These are phyloP conservation scores for Perdita meconis DNA, from an alignment of 2,888 invertebrate genomes.

Conservation along the genomic window DNA sequence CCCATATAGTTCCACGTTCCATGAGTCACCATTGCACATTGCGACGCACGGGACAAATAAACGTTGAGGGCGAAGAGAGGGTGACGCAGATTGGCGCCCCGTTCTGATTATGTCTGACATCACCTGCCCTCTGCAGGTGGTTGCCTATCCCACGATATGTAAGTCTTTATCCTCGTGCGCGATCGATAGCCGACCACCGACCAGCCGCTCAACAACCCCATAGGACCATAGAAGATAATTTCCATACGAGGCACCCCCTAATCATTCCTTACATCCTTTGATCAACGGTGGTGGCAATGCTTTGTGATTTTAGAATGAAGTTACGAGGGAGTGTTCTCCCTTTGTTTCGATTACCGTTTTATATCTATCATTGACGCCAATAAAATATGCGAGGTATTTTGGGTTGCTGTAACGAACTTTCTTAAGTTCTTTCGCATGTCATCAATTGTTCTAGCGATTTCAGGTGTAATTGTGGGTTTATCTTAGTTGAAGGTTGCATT, in stretches of 20 bases:
- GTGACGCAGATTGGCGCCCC: constrained; percentile 68
- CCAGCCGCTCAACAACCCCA: constrained; percentile 58
- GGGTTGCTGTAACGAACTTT: too few species aligned
- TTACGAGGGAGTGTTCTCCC: neutral
- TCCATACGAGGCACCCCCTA: constrained; percentile 53
- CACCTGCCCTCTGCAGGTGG: constrained; percentile 76
- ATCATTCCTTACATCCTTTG: constrained; percentile 51
- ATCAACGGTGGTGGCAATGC: constrained; percentile 28
- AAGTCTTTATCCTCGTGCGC: constrained; percentile 63
- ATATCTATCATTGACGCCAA: too few species aligned
- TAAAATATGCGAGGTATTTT: too few species aligned
- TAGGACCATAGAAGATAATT: constrained; percentile 45
- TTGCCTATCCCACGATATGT: constrained; percentile 63
- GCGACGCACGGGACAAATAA: constrained; percentile 60
- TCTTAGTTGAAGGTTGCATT: too few species aligned
- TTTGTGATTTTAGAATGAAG: constrained; percentile 21
- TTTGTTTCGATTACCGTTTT: neutral
- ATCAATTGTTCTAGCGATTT: too few species aligned
- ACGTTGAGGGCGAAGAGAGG: constrained; percentile 44
- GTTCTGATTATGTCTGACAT: constrained; percentile 68
- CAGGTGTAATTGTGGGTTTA: too few species aligned
- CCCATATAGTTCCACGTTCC: constrained; percentile 19
- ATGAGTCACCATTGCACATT: constrained; percentile 57
- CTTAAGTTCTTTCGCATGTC: too few species aligned
- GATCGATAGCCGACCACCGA: constrained; percentile 62